A percentile compares a stretch with the other conserved stretches of the same genome.
phyloP scores from a whole-genome alignment of 2,888 invertebrate genomes.

The Lithophane ornitopus region DNA sequence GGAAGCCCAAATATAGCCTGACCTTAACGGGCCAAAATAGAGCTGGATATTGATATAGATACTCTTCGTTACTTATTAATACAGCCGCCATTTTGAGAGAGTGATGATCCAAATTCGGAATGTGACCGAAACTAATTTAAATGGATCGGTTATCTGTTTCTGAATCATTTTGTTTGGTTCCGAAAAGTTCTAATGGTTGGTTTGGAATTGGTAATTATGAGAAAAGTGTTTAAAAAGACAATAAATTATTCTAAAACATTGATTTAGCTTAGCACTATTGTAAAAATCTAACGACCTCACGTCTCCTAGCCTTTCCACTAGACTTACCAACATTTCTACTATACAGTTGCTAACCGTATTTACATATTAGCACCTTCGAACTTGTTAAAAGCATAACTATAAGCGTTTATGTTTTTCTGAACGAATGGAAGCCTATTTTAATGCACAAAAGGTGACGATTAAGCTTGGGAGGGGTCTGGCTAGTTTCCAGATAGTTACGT shows the following conservation, averaged over 20 bases:
- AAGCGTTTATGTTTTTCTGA: background rate
- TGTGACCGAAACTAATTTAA: constrained; percentile 21
- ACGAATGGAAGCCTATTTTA: constrained; percentile 1
- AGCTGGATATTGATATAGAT: constrained; percentile 3
- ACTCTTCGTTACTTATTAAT: constrained; percentile 39
- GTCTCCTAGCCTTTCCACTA: background rate
- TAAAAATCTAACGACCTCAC: too few species aligned
- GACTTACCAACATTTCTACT: background rate
- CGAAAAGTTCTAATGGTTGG: background rate
- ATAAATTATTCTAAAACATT: background rate
- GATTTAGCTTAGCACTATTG: background rate
- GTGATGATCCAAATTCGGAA: constrained; percentile 22
- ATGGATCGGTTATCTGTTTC: constrained; percentile 8
- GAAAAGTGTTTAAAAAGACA: background rate
- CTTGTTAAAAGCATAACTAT: background rate
- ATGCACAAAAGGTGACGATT: constrained; percentile 21
- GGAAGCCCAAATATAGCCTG: constrained; percentile 34
- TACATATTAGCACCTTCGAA: background rate
- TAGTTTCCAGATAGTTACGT: constrained; percentile 25
- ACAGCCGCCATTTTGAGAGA: constrained; percentile 37
- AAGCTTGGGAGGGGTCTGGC: constrained; percentile 31
- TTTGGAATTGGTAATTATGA: background rate
- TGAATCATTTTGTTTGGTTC: constrained; percentile 2
- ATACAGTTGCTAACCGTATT: background rate
- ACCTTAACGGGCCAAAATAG: constrained; percentile 53